phyloP scores from a whole-genome alignment of 2,113 vertebrate species.

The Dasyprocta punctata region DNA sequence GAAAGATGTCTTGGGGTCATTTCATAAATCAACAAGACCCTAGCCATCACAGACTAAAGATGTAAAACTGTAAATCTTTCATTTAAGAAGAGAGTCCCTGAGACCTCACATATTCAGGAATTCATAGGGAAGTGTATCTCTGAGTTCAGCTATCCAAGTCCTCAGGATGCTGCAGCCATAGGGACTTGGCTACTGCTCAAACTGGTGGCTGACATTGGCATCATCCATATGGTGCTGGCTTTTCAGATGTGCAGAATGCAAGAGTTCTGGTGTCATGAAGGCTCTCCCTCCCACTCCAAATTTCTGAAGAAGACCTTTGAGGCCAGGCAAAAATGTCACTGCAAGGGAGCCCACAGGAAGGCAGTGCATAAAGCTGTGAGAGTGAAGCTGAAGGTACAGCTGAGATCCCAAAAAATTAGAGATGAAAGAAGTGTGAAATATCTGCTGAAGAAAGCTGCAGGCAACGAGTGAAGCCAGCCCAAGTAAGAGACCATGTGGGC shows the following conservation, averaged over 20 bases:
- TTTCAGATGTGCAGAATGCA: neutral
- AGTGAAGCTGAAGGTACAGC: neutral
- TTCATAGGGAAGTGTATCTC: neutral
- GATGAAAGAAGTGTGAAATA: neutral
- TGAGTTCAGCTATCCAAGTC: neutral
- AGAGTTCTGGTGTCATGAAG: neutral
- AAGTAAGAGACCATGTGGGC: neutral
- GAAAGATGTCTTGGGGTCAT: neutral
- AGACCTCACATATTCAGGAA: neutral
- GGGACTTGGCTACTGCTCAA: neutral
- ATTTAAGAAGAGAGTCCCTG: neutral
- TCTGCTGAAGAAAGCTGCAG: neutral
- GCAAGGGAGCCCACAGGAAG: neutral
- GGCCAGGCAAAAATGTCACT: neutral
- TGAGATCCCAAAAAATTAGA: neutral
- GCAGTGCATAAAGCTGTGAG: neutral
- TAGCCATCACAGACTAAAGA: neutral
- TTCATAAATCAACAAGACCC: neutral
- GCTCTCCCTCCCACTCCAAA: too few species aligned
- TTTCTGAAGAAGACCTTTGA: neutral
- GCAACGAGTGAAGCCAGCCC: neutral
- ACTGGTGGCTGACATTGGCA: neutral
- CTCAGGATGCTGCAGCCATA: neutral
- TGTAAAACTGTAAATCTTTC: neutral
- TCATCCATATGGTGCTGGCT: neutral